Evolutionary conservation across 2,888 invertebrate species (phyloP).

Genomic region (Aleiodes testaceus): DNA sequence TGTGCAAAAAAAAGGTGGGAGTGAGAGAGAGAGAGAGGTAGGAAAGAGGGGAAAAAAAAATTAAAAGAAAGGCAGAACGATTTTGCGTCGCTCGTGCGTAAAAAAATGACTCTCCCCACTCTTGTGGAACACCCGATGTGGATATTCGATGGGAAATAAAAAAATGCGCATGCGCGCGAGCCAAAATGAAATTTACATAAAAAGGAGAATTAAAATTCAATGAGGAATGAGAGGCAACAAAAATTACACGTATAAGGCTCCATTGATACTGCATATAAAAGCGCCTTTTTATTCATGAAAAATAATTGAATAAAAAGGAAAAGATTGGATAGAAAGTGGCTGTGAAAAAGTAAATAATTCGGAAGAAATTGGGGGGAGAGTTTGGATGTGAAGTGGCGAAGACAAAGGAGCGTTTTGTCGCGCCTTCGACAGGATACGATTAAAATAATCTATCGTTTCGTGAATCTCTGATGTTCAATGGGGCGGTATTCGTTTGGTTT

Average conservation of each 20-base stretch:
- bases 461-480: slow-evolving; percentile 42
- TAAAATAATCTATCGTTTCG: slow-evolving; percentile 60
- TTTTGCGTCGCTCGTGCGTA: slow-evolving; percentile 53
- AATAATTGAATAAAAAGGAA: slow-evolving; percentile 37
- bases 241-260: slow-evolving; percentile 23
- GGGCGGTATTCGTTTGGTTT: background rate
- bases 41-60: slow-evolving; percentile 38
- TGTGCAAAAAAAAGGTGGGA: slow-evolving; percentile 36
- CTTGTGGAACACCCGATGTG: slow-evolving; percentile 41
- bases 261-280: slow-evolving; percentile 27
- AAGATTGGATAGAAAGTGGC: background rate
- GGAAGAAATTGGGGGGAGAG: slow-evolving; percentile 43
- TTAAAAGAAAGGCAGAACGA: slow-evolving; percentile 39
- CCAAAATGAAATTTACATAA: slow-evolving; percentile 33
- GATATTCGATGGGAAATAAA: slow-evolving; percentile 4
- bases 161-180: slow-evolving; percentile 41
- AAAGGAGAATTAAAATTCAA: slow-evolving; percentile 29
- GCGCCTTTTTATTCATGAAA: slow-evolving; percentile 37
- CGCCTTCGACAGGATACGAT: slow-evolving; percentile 52
- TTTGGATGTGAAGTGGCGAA: slow-evolving; percentile 31
- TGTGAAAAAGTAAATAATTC: background rate
- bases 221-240: slow-evolving; percentile 14
- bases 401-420: slow-evolving; percentile 60
- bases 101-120: slow-evolving; percentile 45
- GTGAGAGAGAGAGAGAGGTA: slow-evolving; percentile 34